These are phyloP conservation scores for Pterocles burchelli DNA, from an alignment of 2,113 vertebrate genomes.

Conservation along the genomic window DNA sequence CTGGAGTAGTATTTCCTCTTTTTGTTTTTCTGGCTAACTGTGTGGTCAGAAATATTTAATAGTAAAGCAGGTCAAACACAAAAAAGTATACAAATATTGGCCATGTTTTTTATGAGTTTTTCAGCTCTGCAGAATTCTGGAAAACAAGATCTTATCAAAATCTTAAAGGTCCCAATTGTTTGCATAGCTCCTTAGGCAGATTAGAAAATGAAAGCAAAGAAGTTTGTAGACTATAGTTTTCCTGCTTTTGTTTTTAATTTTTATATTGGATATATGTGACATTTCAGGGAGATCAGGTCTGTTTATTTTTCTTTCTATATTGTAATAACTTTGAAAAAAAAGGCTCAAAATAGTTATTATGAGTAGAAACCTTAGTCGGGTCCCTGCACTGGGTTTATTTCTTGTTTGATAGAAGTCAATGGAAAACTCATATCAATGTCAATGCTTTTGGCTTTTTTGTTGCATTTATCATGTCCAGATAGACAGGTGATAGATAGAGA, in stretches of 20 bases:
- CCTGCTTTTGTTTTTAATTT: conserved; percentile 5
- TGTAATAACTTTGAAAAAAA: not conserved
- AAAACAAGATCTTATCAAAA: conserved; percentile 42
- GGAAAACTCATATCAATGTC: conserved; percentile 5
- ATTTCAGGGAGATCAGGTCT: not conserved
- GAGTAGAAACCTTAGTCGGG: not conserved
- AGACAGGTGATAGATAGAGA: conserved; percentile 35
- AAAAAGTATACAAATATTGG: not conserved
- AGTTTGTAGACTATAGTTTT: not conserved
- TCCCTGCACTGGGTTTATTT: not conserved
- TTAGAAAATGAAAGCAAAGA: conserved; percentile 11
- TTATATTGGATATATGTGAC: not conserved
- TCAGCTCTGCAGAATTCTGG: not conserved
- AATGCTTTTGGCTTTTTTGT: not conserved
- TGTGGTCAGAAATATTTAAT: not conserved
- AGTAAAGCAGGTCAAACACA: not conserved
- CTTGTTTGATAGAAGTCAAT: not conserved
- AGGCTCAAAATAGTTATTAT: not conserved
- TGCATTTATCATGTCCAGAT: conserved; percentile 14
- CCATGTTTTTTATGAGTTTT: not conserved
- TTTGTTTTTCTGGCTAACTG: not conserved
- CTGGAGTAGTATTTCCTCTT: conserved; percentile 13
- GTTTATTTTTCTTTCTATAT: not conserved
- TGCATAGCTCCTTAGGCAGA: not conserved
- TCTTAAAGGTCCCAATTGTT: not conserved